A percentile compares a stretch with the other conserved stretches of the same genome.
Evolutionary conservation across 2,797 vertebrate species (phyloP).

Genomic region (Muscicapa comitata): DNA sequence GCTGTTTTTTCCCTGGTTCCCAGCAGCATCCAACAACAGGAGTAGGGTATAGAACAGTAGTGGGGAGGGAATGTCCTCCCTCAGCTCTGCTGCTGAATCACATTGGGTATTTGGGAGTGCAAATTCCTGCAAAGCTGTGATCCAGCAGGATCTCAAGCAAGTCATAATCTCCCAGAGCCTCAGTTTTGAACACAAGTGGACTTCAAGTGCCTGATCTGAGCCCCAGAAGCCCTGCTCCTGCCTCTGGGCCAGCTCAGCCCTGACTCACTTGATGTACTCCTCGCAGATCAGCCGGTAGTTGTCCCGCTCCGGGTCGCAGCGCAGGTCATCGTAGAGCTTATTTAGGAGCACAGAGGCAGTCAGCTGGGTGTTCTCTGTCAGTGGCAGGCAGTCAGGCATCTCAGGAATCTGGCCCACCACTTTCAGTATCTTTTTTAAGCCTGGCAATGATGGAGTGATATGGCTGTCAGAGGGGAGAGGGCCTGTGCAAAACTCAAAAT

Average conservation of each 20-base stretch:
- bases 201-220: background rate
- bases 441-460: slow-evolving; percentile 60
- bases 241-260: background rate
- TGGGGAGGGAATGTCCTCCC: background rate
- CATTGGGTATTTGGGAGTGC: rapidly evolving
- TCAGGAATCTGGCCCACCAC: slow-evolving; percentile 94
- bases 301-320: slow-evolving; percentile 89
- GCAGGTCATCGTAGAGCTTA: slow-evolving; percentile 90
- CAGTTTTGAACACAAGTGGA: background rate
- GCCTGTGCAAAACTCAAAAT: background rate
- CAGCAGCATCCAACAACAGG: no score
- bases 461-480: background rate
- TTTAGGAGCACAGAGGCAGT: slow-evolving; percentile 91
- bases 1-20: no score
- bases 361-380: slow-evolving; percentile 94
- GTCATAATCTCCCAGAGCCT: background rate
- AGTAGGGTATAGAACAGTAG: background rate
- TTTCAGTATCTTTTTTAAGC: slow-evolving; percentile 94
- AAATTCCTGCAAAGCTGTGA: background rate
- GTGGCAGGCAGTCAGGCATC: slow-evolving; percentile 86
- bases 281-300: slow-evolving; percentile 89
- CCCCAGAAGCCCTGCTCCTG: background rate
- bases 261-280: slow-evolving; percentile 89
- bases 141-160: background rate
- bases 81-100: background rate